Evolutionary conservation across 2,797 vertebrate genomes (phyloP).

Genomic region (Myotis findleyi): DNA sequence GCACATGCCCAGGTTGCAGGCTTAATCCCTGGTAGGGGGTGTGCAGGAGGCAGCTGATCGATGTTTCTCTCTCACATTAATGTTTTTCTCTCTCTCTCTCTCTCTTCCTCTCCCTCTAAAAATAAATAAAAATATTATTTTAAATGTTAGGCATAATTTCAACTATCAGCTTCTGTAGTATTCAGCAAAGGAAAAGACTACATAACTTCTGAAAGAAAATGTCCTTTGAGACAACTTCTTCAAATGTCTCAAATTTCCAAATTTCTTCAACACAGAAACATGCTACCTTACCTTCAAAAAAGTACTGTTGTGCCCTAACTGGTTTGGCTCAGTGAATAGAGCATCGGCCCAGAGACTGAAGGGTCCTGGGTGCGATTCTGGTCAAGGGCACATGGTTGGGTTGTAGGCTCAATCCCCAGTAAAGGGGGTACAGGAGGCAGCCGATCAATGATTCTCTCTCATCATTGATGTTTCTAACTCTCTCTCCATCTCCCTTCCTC

Average conservation of each 20-base stretch:
- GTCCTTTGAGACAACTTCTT: background rate
- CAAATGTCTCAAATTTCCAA: conserved; percentile 14
- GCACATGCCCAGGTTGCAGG: background rate
- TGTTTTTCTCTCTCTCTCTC: background rate
- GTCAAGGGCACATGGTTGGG: too few relatives aligned
- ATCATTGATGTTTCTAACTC: too few relatives aligned
- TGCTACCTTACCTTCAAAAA: conserved; percentile 20
- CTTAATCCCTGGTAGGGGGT: background rate
- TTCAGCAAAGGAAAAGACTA: background rate
- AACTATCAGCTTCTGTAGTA: background rate
- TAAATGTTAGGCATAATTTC: background rate
- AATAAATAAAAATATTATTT: background rate
- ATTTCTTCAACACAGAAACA: conserved; percentile 40
- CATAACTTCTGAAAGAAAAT: background rate
- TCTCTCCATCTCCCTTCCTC: too few relatives aligned
- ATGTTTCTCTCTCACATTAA: background rate
- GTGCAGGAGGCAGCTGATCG: background rate
- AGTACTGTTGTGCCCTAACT: background rate
- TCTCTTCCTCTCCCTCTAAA: background rate
- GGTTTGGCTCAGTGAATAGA: too few relatives aligned
- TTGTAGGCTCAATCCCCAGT: too few relatives aligned
- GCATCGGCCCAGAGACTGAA: too few relatives aligned
- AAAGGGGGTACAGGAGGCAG: too few relatives aligned
- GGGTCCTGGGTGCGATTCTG: too few relatives aligned
- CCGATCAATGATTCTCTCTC: too few relatives aligned